Percentiles rank a stretch among this genome's conserved stretches.
Conservation (phyloP, 30 jellyfish, hydroid and myxozoan species). For the Haliclystus octoradiatus region DNA sequence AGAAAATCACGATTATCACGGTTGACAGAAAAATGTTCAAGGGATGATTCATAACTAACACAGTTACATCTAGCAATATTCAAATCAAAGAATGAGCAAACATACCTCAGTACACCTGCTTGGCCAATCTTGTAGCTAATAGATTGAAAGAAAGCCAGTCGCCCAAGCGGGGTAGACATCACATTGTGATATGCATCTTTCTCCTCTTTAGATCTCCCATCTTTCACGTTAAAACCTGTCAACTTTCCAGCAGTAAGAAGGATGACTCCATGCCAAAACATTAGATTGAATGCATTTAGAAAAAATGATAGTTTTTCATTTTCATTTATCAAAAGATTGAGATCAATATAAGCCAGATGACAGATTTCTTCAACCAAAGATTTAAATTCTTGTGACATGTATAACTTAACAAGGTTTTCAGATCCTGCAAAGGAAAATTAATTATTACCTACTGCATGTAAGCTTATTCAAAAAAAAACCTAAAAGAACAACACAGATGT, state of each 20-base stretch:
- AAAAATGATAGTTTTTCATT: constrained; percentile 46
- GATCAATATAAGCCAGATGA: constrained; percentile 36
- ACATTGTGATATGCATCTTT: constrained; percentile 32
- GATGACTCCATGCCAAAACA: constrained; percentile 63
- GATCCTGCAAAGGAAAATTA: neutral
- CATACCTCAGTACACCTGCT: constrained; percentile 44
- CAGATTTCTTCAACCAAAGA: neutral
- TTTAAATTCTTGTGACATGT: neutral
- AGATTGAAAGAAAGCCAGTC: constrained; percentile 42
- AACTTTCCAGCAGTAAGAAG: constrained; percentile 32
- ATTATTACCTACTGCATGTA: no score
- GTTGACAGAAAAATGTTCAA: no score
- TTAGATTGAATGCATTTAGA: constrained; percentile 43
- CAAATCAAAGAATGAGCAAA: no score
- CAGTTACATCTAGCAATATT: no score
- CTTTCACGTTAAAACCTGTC: constrained; percentile 4
- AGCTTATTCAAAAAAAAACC: no score
- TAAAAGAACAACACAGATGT: no score
- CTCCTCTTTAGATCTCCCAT: neutral
- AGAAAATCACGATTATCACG: no score
- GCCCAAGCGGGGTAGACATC: constrained; percentile 47
- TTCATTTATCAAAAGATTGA: constrained; percentile 13
- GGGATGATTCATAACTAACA: no score
- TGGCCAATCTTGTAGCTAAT: constrained; percentile 64
- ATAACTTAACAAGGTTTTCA: neutral